These are phyloP conservation scores for Illadopsis cleaveri DNA, from an alignment of 2,113 vertebrate species.

Conservation along the genomic window DNA sequence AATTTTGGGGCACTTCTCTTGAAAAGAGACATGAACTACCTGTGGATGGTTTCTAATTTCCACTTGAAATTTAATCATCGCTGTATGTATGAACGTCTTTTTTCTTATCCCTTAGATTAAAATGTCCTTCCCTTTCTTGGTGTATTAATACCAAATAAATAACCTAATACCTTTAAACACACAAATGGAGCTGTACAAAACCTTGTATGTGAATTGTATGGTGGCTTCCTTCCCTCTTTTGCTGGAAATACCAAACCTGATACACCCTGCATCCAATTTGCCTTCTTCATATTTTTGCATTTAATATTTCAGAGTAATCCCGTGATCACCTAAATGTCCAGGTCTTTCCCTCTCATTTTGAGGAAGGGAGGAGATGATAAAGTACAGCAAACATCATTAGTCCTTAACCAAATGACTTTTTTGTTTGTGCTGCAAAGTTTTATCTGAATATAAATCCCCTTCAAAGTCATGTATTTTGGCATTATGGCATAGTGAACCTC, in stretches of 20 bases:
- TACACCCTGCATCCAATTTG: neutral
- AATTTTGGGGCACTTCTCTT: neutral
- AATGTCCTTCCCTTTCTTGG: neutral
- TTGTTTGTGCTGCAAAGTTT: neutral
- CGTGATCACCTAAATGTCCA: neutral
- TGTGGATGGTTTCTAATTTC: neutral
- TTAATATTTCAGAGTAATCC: neutral
- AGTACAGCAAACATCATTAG: neutral
- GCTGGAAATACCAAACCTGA: neutral
- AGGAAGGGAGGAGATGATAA: neutral
- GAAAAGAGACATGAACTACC: neutral
- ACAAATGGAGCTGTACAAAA: neutral
- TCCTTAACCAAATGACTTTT: neutral
- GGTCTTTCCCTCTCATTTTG: neutral
- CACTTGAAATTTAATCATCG: neutral
- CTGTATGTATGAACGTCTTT: neutral
- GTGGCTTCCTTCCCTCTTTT: neutral
- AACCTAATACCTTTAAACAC: neutral
- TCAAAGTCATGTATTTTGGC: neutral
- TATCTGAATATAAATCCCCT: neutral
- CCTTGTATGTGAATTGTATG: neutral
- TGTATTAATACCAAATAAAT: neutral
- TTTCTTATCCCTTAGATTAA: neutral
- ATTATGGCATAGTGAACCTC: neutral
- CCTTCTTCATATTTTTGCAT: neutral